Percentiles rank a stretch among this genome's conserved stretches.
phyloP scores from a whole-genome alignment of 2,888 invertebrate genomes.

The Ormyrus rosae region DNA sequence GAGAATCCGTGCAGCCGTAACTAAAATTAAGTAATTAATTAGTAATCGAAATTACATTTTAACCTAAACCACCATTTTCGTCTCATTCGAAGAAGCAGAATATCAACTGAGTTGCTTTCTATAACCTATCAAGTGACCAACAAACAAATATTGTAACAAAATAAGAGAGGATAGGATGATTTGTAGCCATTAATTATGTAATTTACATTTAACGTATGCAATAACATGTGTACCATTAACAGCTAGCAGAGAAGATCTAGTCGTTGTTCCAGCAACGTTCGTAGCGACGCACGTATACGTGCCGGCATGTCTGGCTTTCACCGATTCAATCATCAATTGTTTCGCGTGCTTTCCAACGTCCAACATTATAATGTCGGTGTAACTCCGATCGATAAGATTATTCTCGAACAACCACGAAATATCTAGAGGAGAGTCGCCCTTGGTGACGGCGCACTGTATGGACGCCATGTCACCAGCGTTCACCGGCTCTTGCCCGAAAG shows the following conservation, averaged over 20 bases:
- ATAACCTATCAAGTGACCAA: not conserved
- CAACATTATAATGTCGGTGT: slow-evolving; percentile 66
- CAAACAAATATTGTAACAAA: not conserved
- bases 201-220: too few relatives aligned
- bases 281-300: slow-evolving; percentile 83
- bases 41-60: too few relatives aligned
- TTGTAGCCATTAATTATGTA: too few relatives aligned
- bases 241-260: slow-evolving; percentile 72
- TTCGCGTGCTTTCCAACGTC: slow-evolving; percentile 72
- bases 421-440: slow-evolving; percentile 85
- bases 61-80: too few relatives aligned
- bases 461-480: slow-evolving; percentile 82
- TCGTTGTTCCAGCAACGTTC: slow-evolving; percentile 78
- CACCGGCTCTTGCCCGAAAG: slow-evolving; percentile 84
- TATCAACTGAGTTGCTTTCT: too few relatives aligned
- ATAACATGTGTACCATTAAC: slow-evolving; percentile 43
- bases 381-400: slow-evolving; percentile 74
- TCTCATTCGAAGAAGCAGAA: too few relatives aligned
- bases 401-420: slow-evolving; percentile 87
- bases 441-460: slow-evolving; percentile 79
- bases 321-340: slow-evolving; percentile 79
- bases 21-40: too few relatives aligned
- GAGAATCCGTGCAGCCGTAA: too few relatives aligned
- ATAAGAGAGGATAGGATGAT: not conserved
- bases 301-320: slow-evolving; percentile 82